Conservation (phyloP, 2,113 vertebrate species). For the Abramis brama region DNA sequence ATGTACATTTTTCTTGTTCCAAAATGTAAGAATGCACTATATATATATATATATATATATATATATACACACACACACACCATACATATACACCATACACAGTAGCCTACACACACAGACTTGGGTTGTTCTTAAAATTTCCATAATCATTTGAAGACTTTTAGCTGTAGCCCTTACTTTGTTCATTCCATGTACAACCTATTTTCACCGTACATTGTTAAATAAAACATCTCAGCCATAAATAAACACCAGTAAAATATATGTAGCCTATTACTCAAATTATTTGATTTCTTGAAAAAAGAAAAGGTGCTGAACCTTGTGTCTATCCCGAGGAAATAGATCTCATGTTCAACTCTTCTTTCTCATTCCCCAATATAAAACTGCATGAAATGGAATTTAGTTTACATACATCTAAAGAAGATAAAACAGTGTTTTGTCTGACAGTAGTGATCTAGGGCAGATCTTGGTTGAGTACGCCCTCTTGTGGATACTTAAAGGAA, state of each 20-base stretch:
- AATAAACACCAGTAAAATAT: not conserved
- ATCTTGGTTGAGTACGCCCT: conserved; percentile 1
- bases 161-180: not conserved
- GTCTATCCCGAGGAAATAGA: not conserved
- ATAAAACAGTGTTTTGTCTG: not conserved
- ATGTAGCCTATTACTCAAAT: not conserved
- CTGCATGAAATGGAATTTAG: not conserved
- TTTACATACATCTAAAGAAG: not conserved
- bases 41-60: too few relatives aligned
- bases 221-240: not conserved
- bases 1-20: too few relatives aligned
- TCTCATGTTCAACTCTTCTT: not conserved
- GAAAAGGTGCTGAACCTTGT: not conserved
- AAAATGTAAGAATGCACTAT: too few relatives aligned
- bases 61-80: too few relatives aligned
- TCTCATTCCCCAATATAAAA: not conserved
- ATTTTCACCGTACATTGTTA: too few relatives aligned
- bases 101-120: too few relatives aligned
- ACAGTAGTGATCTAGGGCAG: not conserved
- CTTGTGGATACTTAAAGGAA: not conserved
- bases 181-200: too few relatives aligned
- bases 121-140: not conserved
- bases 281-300: not conserved
- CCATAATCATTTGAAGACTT: not conserved
- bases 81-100: too few relatives aligned